Evolutionary conservation across 2,888 invertebrate genomes (phyloP), one percentile per base, ranked within the genome.

Genomic region (Plebejus anna): DNA sequence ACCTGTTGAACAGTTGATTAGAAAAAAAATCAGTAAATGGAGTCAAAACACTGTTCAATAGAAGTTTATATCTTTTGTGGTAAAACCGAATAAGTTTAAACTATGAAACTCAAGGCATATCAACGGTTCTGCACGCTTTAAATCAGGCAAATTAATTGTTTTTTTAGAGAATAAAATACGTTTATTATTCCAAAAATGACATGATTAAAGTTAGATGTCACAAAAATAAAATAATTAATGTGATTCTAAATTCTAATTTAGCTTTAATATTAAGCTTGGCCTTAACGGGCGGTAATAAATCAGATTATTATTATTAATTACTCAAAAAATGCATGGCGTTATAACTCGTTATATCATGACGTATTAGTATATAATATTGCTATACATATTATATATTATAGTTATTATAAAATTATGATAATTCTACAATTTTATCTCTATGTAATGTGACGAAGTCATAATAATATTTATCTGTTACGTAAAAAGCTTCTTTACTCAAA

Each of bases 401-500:
- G 28, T 66, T 66, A 66, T 66, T 32, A 66, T 66, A 32, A 66
- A 66, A 66, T 66, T 66, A 66, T 66, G 66, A 66, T 66, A 66
- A 66, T 32, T 66, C 1, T 66, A 0, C 11, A 4, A 32, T 32
- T 66, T 66, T 66, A 66, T 11, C 28, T 13, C 32, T 5, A 5
- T 66, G 32, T 66, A 66, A 66, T 32, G 13, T 32, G 32, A 32
- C 32, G 13, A 66, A 66, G 32, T 66, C 61, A 61, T 28, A 61
- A 61, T 28, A 61, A 66, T 66, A 32, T 32, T 32, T 32, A 66
- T 66, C 66, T 1, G 66, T 66, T 28, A 66, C 32, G 11, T 32
- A 61, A 61, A 61, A 61, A 32, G 66, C 66, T 32, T 66, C 66
- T 22, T n/a, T 9, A 61, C 1, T 4, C 51, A 55, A 55, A 55